Percentiles rank a stretch among this genome's conserved stretches.
phyloP scores from a whole-genome alignment of 2,888 invertebrate genomes.

The Meganola albula region DNA sequence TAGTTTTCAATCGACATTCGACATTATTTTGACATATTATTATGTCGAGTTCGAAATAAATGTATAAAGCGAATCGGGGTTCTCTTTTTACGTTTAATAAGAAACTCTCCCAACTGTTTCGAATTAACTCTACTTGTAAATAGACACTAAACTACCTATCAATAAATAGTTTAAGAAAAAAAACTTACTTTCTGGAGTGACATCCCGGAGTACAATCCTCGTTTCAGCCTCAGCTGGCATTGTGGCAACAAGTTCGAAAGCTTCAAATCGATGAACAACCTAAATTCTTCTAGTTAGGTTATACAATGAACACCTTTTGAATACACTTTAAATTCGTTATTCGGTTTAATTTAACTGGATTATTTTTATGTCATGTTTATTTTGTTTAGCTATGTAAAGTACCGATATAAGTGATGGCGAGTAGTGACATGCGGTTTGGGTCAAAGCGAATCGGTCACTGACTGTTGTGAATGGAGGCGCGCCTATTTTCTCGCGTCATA shows the following conservation, averaged over 20 bases:
- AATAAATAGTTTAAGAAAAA: conserved; percentile 6
- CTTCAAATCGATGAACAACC: conserved; percentile 15
- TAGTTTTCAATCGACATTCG: no score
- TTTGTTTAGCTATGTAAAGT: conserved; percentile 18
- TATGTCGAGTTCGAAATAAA: no score
- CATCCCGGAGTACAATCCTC: conserved; percentile 55
- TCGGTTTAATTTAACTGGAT: no score
- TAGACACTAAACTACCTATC: neutral
- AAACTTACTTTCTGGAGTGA: conserved; percentile 66
- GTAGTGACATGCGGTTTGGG: conserved; percentile 23
- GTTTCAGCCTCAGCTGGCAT: conserved; percentile 64
- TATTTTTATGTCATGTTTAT: conserved; percentile 36
- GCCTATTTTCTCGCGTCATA: conserved; percentile 16
- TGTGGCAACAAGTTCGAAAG: conserved; percentile 28
- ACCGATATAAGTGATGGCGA: conserved; percentile 8
- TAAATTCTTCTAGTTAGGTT: neutral
- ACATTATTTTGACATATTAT: no score
- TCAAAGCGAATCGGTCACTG: conserved; percentile 24
- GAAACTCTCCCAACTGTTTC: no score
- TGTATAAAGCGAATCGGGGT: no score
- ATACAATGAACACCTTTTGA: conserved; percentile 11
- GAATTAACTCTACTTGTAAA: no score
- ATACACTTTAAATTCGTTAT: conserved; percentile 1
- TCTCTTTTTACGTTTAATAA: no score
- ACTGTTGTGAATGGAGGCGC: conserved; percentile 21